Base-by-base conservation (phyloP, 2,797 vertebrate species). In the Moxostoma hubbsi region DNA sequence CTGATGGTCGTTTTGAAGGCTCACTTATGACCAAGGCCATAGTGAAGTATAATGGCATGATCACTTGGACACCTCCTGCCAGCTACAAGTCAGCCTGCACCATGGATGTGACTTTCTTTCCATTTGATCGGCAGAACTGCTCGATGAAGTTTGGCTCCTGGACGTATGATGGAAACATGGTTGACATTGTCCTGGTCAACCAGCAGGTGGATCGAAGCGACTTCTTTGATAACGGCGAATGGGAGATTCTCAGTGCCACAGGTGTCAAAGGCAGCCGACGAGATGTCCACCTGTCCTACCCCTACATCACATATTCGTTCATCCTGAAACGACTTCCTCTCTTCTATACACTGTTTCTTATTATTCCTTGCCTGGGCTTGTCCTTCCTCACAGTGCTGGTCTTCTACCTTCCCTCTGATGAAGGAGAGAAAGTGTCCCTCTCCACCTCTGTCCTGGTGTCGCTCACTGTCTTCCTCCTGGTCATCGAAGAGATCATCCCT, bases 71-170 rank as follows among this genome's bases (percentile, higher is more conserved):
- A 0, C 97, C 97, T 1, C 98, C 98, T 0, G 96, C 97, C 79
- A 97, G 96, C 84, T 99, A 98, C 80, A 98, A 97, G 86, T 99
- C 97, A 0, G 98, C 97, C 49, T 99, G 97, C 89, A 97, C 93
- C 0, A 98, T 99, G 96, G 98, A 99, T 0, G 97, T 99, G 84
- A 98, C 96, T 0, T 99, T 95, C 89, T 99, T 99, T 88, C 98
- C 97, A 6, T 99, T 99, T 0, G 98, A 99, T 88, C 93, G 94
- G 1, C 98, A 99, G 88, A 99, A 99, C 88, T 98, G 97, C 87
- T 95, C 98, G 36, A 98, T 99, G 97, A 99, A 98, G 89, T 99
- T 99, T 66, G 97, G 97, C 15, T 99, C 97, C 0, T 99, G 98
- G 98, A 99, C 98, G 0, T 99, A 99, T 0, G 97, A 99, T 1